phyloP scores from a whole-genome alignment of 2,888 invertebrate genomes.

The Tenthredo amoena region DNA sequence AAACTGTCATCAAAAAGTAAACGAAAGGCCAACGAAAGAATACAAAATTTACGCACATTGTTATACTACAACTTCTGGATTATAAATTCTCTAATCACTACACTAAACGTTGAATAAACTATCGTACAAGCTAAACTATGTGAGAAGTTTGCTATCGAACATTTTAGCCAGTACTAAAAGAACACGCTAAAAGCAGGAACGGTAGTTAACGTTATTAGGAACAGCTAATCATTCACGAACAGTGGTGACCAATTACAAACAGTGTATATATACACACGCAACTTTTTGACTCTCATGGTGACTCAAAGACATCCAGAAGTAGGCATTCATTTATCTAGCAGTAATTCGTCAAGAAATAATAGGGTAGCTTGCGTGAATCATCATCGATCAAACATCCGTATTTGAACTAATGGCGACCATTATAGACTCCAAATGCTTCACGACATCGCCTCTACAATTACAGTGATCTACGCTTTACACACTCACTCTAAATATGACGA shows the following conservation, averaged over 20 bases:
- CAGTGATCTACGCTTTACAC: background rate
- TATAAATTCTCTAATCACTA: background rate
- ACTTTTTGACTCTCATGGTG: background rate
- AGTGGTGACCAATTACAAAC: constrained; percentile 10
- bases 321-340: background rate
- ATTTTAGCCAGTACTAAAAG: background rate
- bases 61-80: background rate
- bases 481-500: background rate
- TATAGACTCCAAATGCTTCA: background rate
- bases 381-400: constrained; percentile 47
- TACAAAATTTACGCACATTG: background rate
- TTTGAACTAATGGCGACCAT: background rate
- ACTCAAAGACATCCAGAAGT: background rate
- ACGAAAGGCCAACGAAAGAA: background rate
- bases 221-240: constrained; percentile 34
- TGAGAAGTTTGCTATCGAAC: background rate
- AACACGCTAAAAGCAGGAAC: background rate
- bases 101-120: background rate
- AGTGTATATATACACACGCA: background rate
- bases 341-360: constrained; percentile 22
- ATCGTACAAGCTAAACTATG: background rate
- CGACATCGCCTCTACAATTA: background rate
- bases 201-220: constrained; percentile 42
- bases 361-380: constrained; percentile 44
- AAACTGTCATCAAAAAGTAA: background rate